Conservation (phyloP, 1,140 invertebrate species). For the Cephus cinctus region DNA sequence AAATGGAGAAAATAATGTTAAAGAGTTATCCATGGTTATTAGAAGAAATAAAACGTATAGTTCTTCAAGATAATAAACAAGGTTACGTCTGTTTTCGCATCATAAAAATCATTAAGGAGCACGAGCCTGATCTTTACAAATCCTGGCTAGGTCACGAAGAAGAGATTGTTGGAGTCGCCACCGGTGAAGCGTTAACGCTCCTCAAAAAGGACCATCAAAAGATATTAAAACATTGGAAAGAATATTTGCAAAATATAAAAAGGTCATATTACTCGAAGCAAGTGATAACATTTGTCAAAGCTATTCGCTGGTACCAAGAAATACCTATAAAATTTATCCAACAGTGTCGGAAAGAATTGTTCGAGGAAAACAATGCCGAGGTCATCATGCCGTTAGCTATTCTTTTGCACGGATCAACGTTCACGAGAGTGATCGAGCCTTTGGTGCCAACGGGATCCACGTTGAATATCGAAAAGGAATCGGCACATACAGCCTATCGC, state of each 20-base stretch:
- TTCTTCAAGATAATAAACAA: not conserved
- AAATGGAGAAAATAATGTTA: constrained; percentile 16
- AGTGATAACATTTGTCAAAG: constrained; percentile 24
- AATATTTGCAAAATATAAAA: constrained; percentile 17
- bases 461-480: constrained; percentile 6
- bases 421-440: constrained; percentile 23
- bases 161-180: not conserved
- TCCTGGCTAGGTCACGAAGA: constrained; percentile 3
- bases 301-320: constrained; percentile 36
- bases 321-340: constrained; percentile 36
- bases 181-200: constrained; percentile 1
- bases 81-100: no score
- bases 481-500: not conserved
- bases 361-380: not conserved
- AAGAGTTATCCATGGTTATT: constrained; percentile 30
- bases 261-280: not conserved
- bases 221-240: constrained; percentile 27
- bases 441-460: constrained; percentile 13
- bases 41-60: constrained; percentile 9
- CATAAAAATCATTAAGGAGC: not conserved
- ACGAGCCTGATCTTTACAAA: constrained; percentile 23
- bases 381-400: constrained; percentile 12
- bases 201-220: constrained; percentile 25
- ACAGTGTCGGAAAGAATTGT: not conserved
- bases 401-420: constrained; percentile 23